phyloP scores from a whole-genome alignment of 2,797 vertebrate species.

The Clarias platycephalus region DNA sequence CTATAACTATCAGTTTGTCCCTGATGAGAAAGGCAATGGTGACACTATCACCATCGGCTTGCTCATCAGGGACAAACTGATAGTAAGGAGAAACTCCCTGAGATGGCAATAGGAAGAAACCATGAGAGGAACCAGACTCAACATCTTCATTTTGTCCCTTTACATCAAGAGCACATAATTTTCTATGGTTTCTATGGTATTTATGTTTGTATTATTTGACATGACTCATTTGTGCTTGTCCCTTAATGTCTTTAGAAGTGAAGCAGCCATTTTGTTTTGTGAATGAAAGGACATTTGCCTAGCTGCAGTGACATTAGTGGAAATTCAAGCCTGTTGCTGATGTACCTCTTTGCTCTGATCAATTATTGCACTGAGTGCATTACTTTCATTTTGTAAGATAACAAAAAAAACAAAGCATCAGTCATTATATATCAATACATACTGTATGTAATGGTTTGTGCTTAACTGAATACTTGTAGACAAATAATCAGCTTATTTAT shows the following conservation, averaged over 20 bases:
- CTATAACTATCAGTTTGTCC: too few species aligned
- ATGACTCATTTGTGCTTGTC: background rate
- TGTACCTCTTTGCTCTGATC: background rate
- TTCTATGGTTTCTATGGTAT: background rate
- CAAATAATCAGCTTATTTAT: background rate
- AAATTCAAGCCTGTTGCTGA: background rate
- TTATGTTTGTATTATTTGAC: background rate
- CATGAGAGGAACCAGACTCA: too few species aligned
- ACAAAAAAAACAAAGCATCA: background rate
- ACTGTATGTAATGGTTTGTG: background rate
- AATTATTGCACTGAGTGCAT: background rate
- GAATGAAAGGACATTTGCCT: constrained; percentile 39
- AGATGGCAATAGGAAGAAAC: too few species aligned
- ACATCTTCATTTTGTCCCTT: background rate
- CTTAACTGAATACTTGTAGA: background rate
- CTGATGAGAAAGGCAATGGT: too few species aligned
- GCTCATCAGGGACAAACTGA: too few species aligned
- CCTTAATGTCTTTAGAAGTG: background rate
- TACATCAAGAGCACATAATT: background rate
- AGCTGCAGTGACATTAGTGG: background rate
- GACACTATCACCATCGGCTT: too few species aligned
- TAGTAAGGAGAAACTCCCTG: too few species aligned
- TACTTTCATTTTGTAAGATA: background rate
- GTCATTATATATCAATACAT: background rate
- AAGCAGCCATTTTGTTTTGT: constrained; percentile 46